Evolutionary conservation across 2,888 invertebrate species (phyloP).

Genomic region (Monopis laevigella): DNA sequence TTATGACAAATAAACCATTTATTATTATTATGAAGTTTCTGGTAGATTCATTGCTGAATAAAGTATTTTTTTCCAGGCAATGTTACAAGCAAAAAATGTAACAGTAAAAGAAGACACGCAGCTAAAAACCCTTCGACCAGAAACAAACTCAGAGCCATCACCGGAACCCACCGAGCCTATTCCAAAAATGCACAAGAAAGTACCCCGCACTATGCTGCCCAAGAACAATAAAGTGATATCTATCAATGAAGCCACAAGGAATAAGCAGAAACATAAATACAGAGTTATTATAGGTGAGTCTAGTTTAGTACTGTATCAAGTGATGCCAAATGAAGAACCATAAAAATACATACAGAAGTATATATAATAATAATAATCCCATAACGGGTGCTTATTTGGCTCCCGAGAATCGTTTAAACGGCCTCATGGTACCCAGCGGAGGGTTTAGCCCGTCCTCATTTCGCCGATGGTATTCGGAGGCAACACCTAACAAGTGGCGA

Average conservation of each 20-base stretch:
- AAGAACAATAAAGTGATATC: constrained; percentile 40
- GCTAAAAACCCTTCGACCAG: constrained; percentile 37
- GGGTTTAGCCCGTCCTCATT: too few relatives aligned
- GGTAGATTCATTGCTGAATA: too few relatives aligned
- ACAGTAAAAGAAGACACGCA: constrained; percentile 45
- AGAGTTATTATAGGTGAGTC: constrained; percentile 55
- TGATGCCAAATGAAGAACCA: neutral
- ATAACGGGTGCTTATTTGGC: too few relatives aligned
- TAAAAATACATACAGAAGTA: neutral
- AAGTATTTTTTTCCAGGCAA: constrained; percentile 44
- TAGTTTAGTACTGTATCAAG: too few relatives aligned
- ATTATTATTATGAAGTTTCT: too few relatives aligned
- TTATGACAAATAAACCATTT: too few relatives aligned
- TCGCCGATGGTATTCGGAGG: too few relatives aligned
- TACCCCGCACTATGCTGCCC: constrained; percentile 49
- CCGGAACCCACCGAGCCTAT: constrained; percentile 18
- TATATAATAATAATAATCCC: too few relatives aligned
- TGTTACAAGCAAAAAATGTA: constrained; percentile 45
- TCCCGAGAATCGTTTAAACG: too few relatives aligned
- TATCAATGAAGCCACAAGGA: constrained; percentile 56
- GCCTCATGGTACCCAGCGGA: too few relatives aligned
- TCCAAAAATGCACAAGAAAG: constrained; percentile 23
- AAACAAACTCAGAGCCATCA: constrained; percentile 18
- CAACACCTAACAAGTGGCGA: too few relatives aligned
- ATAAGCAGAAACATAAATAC: constrained; percentile 63